Base-by-base conservation (phyloP, 2,888 invertebrate genomes). In the Embidobia sp. region DNA sequence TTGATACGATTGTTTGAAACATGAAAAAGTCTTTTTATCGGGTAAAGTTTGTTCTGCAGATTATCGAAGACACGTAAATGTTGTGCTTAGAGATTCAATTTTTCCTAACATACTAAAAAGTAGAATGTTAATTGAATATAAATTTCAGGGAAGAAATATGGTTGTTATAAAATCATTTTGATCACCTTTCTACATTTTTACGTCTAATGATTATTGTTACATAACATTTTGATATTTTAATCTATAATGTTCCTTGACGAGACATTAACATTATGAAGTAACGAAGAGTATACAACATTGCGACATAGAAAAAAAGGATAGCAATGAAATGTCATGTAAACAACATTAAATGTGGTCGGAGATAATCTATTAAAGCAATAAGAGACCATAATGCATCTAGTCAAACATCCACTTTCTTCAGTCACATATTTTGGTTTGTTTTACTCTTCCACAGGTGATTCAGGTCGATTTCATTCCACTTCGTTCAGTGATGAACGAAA, bases 401-500 rank as follows among this genome's bases (percentile, higher is more conserved):
- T 27, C 27, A 15, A 40, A 31, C 16, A 35, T 37, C 11, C n/a
- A 35, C 37, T n/a, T 22, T 48, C 27, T 27, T 53, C 53, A 16
- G 22, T 49, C 13, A 42, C 11, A 26, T 6, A 22, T 48, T 57
- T 67, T 27, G 46, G 15, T 59, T 69, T 11, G 11, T 37, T 26
- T 27, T 48, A 19, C 15, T 40, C 10, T 49, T 48, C 44, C 55
- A 22, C 3, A 15, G 59, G 44, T 35, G 35, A 44, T 59, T 44
- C 31, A 42, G 44, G 51, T 70, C 61, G 61, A 46, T 61, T 61
- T 33, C 44, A 31, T 40, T 59, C 31, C 18, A 49, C 27, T 40
- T 4, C 22, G 37, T 26, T 44, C 37, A 31, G n/a, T 16, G n/a
- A 31, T 33, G 31, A 53, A 46, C 10, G 19, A 57, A 59, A 3